These are phyloP conservation scores for Phylloscopus collybita DNA, from an alignment of 2,797 vertebrate species.

Conservation along the genomic window DNA sequence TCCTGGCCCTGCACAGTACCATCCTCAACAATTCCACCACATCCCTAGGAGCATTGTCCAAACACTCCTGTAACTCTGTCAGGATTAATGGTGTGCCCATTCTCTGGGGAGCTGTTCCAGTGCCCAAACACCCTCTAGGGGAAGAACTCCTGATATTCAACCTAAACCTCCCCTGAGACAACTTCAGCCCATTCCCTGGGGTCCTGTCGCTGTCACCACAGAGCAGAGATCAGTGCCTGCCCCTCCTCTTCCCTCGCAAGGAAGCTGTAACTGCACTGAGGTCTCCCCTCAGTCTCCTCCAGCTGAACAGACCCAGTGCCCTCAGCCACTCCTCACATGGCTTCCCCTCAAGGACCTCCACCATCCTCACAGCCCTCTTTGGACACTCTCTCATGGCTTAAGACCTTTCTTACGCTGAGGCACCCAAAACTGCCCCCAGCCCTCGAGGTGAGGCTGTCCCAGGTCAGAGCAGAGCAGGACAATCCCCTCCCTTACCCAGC, in stretches of 20 bases:
- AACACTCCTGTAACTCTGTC: accelerated
- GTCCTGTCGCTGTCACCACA: too few relatives aligned
- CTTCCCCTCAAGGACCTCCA: neutral
- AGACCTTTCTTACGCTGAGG: accelerated
- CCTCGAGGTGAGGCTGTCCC: neutral
- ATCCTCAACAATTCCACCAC: accelerated
- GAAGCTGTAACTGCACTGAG: too few relatives aligned
- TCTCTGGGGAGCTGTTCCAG: neutral
- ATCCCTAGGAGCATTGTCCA: too few relatives aligned
- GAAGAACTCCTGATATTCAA: too few relatives aligned
- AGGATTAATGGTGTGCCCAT: neutral
- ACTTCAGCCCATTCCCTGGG: too few relatives aligned
- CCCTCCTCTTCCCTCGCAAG: too few relatives aligned
- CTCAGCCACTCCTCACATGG: neutral
- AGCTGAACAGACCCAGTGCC: neutral
- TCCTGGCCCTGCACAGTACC: too few relatives aligned
- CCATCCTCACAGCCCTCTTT: neutral
- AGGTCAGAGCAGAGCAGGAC: neutral
- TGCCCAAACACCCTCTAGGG: too few relatives aligned
- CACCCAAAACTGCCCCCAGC: too few relatives aligned
- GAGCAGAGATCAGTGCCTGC: too few relatives aligned
- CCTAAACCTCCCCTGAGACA: too few relatives aligned
- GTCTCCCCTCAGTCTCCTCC: neutral
- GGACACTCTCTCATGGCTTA: accelerated
- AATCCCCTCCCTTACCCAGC: neutral